phyloP scores from a whole-genome alignment of 2,797 vertebrate genomes.

The Tapera naevia region DNA sequence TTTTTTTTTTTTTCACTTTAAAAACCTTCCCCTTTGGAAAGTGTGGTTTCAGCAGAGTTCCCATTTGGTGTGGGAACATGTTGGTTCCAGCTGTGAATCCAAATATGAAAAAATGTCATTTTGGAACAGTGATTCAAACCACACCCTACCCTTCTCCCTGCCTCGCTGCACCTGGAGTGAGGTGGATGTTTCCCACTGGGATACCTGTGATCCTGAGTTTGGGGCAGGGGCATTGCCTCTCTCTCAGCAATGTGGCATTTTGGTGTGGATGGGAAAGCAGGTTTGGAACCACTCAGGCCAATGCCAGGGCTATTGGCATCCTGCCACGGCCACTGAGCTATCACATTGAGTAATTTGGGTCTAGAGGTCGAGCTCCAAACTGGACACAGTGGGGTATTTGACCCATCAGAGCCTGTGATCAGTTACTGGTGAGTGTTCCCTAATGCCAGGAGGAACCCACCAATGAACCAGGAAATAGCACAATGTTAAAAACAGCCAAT shows the following conservation, averaged over 20 bases:
- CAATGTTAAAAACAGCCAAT: not conserved
- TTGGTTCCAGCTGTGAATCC: not conserved
- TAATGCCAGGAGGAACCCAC: not conserved
- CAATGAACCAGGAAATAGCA: accelerated
- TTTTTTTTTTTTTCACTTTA: not conserved
- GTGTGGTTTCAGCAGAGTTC: slow-evolving; percentile 40
- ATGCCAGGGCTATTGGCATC: accelerated
- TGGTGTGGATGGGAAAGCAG: not conserved
- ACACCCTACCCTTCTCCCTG: not conserved
- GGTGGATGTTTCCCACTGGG: not conserved
- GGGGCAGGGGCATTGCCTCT: not conserved
- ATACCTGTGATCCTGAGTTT: not conserved
- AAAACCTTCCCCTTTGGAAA: slow-evolving; percentile 34
- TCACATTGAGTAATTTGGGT: not conserved
- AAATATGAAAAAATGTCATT: not conserved
- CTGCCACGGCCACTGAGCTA: not conserved
- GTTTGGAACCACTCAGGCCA: not conserved
- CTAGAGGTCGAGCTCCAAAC: not conserved
- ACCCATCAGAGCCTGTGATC: not conserved
- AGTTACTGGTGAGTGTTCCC: accelerated
- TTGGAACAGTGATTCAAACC: not conserved
- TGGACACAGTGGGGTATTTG: not conserved
- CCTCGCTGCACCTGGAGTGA: not conserved
- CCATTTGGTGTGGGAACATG: slow-evolving; percentile 25
- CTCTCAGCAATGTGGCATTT: not conserved